Evolutionary conservation across 1,140 invertebrate genomes (phyloP).

Genomic region (Scaptomyza hsui): DNA sequence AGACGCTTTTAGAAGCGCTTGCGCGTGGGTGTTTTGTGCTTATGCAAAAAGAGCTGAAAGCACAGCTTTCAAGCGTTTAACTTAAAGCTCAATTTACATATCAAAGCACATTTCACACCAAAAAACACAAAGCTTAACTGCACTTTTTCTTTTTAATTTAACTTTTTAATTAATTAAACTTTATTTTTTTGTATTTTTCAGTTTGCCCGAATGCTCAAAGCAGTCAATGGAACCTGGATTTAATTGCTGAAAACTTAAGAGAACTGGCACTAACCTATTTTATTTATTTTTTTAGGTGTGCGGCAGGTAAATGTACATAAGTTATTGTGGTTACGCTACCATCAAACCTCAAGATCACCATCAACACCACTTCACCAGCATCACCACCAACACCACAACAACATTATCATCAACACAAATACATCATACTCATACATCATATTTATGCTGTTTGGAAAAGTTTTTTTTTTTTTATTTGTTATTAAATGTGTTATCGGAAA

Average conservation of each 20-base stretch:
- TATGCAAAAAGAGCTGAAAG: not conserved
- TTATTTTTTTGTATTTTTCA: conserved; percentile 22
- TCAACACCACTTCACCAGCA: conserved; percentile 34
- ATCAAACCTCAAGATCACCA: conserved; percentile 45
- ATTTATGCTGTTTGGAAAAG: conserved; percentile 27
- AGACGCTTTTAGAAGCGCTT: conserved; percentile 67
- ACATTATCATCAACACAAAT: conserved; percentile 1
- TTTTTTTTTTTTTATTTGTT: conserved; percentile 41
- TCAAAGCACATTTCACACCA: not conserved
- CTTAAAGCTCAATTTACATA: conserved; percentile 12
- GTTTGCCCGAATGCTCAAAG: no score
- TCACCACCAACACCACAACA: conserved; percentile 25
- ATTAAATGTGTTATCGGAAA: not conserved
- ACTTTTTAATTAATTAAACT: conserved; percentile 27
- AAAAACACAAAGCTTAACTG: conserved; percentile 13
- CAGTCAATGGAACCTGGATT: conserved; percentile 10
- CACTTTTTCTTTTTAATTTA: not conserved
- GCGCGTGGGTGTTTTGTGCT: conserved; percentile 25
- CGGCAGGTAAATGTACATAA: conserved; percentile 54
- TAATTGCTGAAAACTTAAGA: not conserved
- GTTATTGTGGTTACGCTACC: conserved; percentile 55
- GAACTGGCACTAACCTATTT: conserved; percentile 60
- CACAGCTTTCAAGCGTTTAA: not conserved
- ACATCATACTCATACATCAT: not conserved
- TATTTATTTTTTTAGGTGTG: conserved; percentile 65